Evolutionary conservation across 1,140 invertebrate genomes (phyloP).

Genomic region (Drosophila pseudoobscura): DNA sequence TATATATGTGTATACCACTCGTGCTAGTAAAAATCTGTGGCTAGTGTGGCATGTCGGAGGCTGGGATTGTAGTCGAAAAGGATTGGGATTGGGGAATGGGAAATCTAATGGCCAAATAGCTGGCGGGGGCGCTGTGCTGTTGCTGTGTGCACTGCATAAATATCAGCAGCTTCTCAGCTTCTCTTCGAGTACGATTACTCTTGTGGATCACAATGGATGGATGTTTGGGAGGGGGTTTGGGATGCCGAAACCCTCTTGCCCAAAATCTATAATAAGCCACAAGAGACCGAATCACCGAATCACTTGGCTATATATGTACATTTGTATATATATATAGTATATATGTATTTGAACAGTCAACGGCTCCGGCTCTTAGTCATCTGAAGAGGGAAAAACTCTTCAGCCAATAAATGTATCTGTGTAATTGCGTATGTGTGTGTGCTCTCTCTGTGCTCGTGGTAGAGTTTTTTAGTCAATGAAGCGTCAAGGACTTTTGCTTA

Average conservation of each 20-base stretch:
- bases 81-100: constrained; percentile 25
- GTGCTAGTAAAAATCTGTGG: too few relatives aligned
- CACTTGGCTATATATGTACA: constrained; percentile 7
- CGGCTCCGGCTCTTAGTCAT: constrained; percentile 67
- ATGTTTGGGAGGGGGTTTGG: neutral
- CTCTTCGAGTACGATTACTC: too few relatives aligned
- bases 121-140: neutral
- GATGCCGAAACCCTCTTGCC: constrained; percentile 1
- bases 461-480: constrained; percentile 79
- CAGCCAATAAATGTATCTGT: constrained; percentile 64
- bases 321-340: constrained; percentile 2
- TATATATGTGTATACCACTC: too few relatives aligned
- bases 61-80: constrained; percentile 22
- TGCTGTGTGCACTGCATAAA: constrained; percentile 25
- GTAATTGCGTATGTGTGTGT: constrained; percentile 42
- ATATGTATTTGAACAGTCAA: constrained; percentile 42
- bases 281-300: constrained; percentile 13
- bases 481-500: constrained; percentile 79
- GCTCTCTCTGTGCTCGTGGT: constrained; percentile 11
- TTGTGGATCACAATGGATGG: too few relatives aligned
- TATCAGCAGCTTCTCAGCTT: constrained; percentile 20
- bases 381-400: constrained; percentile 40
- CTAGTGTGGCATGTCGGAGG: too few relatives aligned
- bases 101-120: constrained; percentile 6
- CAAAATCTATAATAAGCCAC: constrained; percentile 62